Evolutionary conservation across 2,113 vertebrate species (phyloP), one percentile per base, ranked within the genome.

Genomic region (Charina bottae): DNA sequence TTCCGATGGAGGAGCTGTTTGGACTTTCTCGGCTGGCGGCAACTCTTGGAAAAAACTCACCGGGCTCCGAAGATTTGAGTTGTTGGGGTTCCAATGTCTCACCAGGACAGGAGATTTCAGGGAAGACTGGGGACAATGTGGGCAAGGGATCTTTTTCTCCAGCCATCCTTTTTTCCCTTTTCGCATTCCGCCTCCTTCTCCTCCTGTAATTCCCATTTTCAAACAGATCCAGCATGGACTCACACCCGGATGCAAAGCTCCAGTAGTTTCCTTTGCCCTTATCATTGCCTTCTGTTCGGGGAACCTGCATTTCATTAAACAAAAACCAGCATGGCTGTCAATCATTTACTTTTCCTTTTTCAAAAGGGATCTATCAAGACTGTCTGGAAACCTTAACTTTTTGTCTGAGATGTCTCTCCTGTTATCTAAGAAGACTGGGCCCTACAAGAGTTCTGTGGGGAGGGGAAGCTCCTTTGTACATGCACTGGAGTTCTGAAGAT

Each of bases 191-290:
- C 86, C 99, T 97, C 1, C 99, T 95, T 4, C 99, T 98, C 12
- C 99, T 97, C 4, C 99, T 97, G 92, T 98, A 99, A 97, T 99
- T 99, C 85, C 99, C 99, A 0, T 99, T 99, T 97, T 99, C 99
- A 89, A 99, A 99, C 62, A 99, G 98, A 95, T 99, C 99, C 83
- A 99, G 98, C 98, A 99, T 99, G 56, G 99, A 99, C 94, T 99
- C 99, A 0, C 99, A 99, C 90, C 99, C 99, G 0, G 98, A 97
- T 6, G 99, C 99, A 93, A 99, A 99, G n/a, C 99, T 99, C 99
- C 99, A 99, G 96, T 98, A 99, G 96, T 98, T 99, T 64, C 99
- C 99, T 93, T 99, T 99, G 11, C 99, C 99, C 88, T 99, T 99
- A 92, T 98, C 99, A 37, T 98, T 99, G 89, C 99, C 99, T 96